These are phyloP conservation scores for Drosophila monieri DNA, from an alignment of 2,888 invertebrate genomes.

Conservation along the genomic window DNA sequence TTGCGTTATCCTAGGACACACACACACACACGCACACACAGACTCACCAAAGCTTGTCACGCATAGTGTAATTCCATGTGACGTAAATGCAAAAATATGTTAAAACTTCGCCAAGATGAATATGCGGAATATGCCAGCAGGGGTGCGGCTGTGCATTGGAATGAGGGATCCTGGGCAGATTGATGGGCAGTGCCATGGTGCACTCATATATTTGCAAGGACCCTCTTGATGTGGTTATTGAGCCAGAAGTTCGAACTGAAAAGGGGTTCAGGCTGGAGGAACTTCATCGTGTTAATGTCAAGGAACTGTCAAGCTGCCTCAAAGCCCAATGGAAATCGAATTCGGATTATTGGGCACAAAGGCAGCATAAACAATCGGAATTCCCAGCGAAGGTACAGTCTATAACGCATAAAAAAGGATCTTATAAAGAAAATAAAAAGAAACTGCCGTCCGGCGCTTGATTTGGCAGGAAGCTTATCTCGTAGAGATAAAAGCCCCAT, in stretches of 20 bases:
- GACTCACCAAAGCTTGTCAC: conserved; percentile 68
- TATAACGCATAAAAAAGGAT: neutral
- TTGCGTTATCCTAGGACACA: conserved; percentile 18
- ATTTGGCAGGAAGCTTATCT: neutral
- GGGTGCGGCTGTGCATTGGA: conserved; percentile 34
- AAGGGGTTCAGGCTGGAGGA: conserved; percentile 27
- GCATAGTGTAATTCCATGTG: conserved; percentile 73
- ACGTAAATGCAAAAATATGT: conserved; percentile 77
- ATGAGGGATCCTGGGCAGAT: conserved; percentile 40
- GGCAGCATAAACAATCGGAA: conserved; percentile 1
- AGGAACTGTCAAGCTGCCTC: conserved; percentile 35
- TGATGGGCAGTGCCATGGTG: conserved; percentile 27
- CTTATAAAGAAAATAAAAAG: neutral
- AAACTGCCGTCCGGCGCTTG: neutral
- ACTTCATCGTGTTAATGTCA: conserved; percentile 39
- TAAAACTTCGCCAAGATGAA: conserved; percentile 63
- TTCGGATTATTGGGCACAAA: conserved; percentile 12
- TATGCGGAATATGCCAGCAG: neutral
- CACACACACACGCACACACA: conserved; percentile 19
- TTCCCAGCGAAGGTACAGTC: neutral
- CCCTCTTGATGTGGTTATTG: conserved; percentile 37
- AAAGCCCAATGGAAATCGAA: conserved; percentile 10
- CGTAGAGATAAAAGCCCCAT: conserved; percentile 4
- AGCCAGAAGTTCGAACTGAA: conserved; percentile 24
- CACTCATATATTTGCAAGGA: conserved; percentile 22